Evolutionary conservation across 2,797 vertebrate genomes (phyloP), one percentile per base, ranked within the genome.

Genomic region (Artibeus lituratus): DNA sequence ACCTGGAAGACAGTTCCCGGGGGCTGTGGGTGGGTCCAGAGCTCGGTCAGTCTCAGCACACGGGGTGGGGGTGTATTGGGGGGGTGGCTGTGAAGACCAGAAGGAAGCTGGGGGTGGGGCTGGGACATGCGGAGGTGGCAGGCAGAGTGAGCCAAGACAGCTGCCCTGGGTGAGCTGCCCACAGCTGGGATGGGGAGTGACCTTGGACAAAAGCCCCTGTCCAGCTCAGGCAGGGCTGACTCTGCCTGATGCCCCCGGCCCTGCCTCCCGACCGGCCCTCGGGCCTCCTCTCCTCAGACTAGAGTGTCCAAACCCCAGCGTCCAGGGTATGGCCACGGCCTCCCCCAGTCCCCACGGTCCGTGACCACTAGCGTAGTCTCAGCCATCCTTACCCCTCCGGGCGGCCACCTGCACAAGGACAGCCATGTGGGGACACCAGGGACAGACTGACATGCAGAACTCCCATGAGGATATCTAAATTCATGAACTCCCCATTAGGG

Each of bases 121-220:
- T 2, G 2, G 49, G 29, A 21, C 21, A 6, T 8, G 15, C 1
- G 7, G 55, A 11, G 47, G 85, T 0, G 0, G 44, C 5, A 0
- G 21, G 44, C 42, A 3, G 6, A 10, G 49, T 1, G 22, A 16
- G 9, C 69, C 1, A 3, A 42, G 72, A 32, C 22, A 55, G n/a
- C 32, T 18, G 19, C 39, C 62, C 19, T 19, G 57, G 39, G 37
- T 2, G 1, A 22, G 49, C 7, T 35, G 80, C 73, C 73, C 59
- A 3, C 10, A 15, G 49, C 49, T 1, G 14, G 70, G 49, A 26
- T 42, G 19, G 62, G 72, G 57, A 7, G 8, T 2, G n/a, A 22
- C 72, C 49, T 67, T 32, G 35, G 53, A n/a, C 57, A 24, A 44
- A 44, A 55, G 57, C 24, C 70, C 49, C 18, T 67, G 37, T 69